These are phyloP conservation scores for Rhopalosiphum nymphaeae DNA, from an alignment of 2,888 invertebrate genomes.

Conservation along the genomic window DNA sequence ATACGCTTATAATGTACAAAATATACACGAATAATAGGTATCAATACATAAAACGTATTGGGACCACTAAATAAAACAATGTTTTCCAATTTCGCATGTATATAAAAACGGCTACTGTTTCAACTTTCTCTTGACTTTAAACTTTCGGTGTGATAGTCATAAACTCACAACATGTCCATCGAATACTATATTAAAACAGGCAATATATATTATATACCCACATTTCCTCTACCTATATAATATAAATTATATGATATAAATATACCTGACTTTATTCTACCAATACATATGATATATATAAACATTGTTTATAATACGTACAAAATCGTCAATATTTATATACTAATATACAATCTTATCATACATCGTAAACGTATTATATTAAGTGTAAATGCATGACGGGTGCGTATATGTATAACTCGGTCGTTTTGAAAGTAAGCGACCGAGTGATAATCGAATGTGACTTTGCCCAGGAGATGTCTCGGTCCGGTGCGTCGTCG, in stretches of 20 bases:
- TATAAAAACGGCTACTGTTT: too few relatives aligned
- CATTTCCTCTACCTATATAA: too few relatives aligned
- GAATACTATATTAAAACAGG: neutral
- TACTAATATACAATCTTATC: neutral
- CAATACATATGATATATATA: neutral
- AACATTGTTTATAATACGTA: neutral
- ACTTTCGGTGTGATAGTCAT: too few relatives aligned
- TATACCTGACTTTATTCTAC: neutral
- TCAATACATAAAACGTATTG: neutral
- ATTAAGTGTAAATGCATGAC: neutral
- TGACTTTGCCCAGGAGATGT: conserved; percentile 54
- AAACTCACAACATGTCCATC: too few relatives aligned
- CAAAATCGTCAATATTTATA: neutral
- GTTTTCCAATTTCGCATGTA: too few relatives aligned
- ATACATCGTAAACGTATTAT: neutral
- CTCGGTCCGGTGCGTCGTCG: conserved; percentile 45
- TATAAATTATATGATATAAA: too few relatives aligned
- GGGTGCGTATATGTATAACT: neutral
- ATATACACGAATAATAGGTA: neutral
- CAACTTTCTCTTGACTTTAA: too few relatives aligned
- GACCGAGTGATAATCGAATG: conserved; percentile 57
- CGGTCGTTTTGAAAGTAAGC: conserved; percentile 26
- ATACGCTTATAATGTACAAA: neutral
- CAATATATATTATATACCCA: neutral
- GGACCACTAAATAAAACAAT: neutral